Conservation (phyloP, 1,140 invertebrate genomes). For the Heliconius nattereri region DNA sequence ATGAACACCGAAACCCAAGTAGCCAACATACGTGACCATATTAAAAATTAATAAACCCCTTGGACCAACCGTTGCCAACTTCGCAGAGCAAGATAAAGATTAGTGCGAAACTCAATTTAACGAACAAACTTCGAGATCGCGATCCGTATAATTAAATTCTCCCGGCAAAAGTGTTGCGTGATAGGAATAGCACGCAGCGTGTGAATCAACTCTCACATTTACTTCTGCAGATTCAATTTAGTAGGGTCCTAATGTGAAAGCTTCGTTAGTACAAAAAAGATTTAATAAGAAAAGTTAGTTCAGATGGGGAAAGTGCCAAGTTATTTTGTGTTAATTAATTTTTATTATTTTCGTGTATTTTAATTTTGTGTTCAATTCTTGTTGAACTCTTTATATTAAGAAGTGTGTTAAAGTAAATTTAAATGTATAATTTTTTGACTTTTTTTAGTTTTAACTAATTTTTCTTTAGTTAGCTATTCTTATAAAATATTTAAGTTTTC, state of each 20-base stretch:
- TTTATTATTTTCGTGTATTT: background rate
- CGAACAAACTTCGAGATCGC: conserved; percentile 65
- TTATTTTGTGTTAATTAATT: background rate
- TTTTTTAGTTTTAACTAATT: too few species aligned
- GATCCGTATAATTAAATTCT: conserved; percentile 77
- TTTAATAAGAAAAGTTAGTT: conserved; percentile 26
- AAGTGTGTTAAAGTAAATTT: too few species aligned
- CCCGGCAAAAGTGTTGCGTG: conserved; percentile 63
- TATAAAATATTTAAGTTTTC: too few species aligned
- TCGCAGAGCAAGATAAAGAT: conserved; percentile 63
- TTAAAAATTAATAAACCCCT: conserved; percentile 9
- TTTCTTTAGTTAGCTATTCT: too few species aligned
- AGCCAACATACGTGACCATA: background rate
- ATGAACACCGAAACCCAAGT: background rate
- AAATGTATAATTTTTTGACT: too few species aligned
- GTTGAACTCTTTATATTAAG: too few species aligned
- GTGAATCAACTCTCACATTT: conserved; percentile 38
- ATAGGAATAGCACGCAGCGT: conserved; percentile 47
- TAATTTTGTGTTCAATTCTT: background rate
- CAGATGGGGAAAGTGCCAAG: background rate
- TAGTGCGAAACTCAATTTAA: conserved; percentile 74
- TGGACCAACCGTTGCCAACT: conserved; percentile 12
- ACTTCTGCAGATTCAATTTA: conserved; percentile 40
- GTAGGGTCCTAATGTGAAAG: conserved; percentile 31
- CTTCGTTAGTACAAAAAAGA: conserved; percentile 30